Conservation (phyloP, 2,113 vertebrate genomes). For the Dromaius novaehollandiae region DNA sequence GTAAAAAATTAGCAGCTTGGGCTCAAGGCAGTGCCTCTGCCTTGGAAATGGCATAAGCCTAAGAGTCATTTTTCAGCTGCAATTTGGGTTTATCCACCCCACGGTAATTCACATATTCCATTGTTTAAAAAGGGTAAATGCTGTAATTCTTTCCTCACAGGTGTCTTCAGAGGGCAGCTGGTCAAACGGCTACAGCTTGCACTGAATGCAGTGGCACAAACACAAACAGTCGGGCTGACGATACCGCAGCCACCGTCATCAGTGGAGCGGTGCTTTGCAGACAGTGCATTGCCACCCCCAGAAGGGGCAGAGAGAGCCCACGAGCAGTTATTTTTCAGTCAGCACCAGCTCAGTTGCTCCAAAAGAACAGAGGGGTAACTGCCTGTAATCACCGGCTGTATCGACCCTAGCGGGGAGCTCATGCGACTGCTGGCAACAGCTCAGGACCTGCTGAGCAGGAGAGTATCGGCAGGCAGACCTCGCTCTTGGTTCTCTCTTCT, state of each 20-base stretch:
- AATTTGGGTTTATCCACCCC: neutral
- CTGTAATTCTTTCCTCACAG: neutral
- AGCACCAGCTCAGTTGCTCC: neutral
- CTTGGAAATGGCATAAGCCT: neutral
- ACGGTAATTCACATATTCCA: neutral
- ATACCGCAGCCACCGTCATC: neutral
- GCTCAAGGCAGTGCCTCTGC: neutral
- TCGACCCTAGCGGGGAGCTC: neutral
- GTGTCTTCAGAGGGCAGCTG: neutral
- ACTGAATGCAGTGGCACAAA: neutral
- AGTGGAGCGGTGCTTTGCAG: neutral
- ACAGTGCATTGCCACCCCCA: neutral
- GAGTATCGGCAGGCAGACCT: neutral
- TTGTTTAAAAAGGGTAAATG: neutral
- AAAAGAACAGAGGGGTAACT: neutral
- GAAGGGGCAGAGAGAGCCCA: neutral
- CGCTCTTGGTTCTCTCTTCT: neutral
- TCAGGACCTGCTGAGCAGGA: neutral
- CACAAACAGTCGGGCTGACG: fast-evolving
- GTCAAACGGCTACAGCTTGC: neutral
- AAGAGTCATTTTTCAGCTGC: neutral
- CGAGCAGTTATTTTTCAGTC: neutral
- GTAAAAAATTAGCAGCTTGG: neutral
- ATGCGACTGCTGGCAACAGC: neutral
- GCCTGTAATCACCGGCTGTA: fast-evolving